These are phyloP conservation scores for Clarias pachynema DNA, from an alignment of 2,797 vertebrate genomes.

Conservation along the genomic window DNA sequence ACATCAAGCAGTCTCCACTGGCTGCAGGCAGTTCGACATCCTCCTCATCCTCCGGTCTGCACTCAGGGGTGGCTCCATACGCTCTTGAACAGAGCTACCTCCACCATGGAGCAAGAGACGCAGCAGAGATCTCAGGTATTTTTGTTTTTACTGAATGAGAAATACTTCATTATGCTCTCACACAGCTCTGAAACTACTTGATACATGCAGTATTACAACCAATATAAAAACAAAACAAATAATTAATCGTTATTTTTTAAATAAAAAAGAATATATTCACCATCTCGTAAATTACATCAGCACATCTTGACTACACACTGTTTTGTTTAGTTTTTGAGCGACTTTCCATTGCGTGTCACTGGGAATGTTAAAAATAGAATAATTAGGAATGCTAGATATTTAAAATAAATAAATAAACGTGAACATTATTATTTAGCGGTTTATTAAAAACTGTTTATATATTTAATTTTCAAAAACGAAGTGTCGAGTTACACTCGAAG, in stretches of 20 bases:
- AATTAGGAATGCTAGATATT: background rate
- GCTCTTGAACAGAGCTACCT: slow-evolving; percentile 90
- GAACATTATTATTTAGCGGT: background rate
- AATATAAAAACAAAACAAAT: too few relatives aligned
- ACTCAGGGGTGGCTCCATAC: slow-evolving; percentile 85
- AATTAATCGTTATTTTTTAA: too few relatives aligned
- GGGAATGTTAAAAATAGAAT: background rate
- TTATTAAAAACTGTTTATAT: background rate
- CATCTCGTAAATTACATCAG: background rate
- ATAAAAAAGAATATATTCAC: too few relatives aligned
- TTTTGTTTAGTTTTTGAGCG: background rate
- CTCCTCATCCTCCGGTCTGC: slow-evolving; percentile 77
- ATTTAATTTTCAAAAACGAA: background rate
- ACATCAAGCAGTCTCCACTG: slow-evolving; percentile 89
- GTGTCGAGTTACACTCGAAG: background rate
- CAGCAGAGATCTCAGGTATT: slow-evolving; percentile 87
- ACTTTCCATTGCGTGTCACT: background rate
- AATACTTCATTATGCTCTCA: background rate
- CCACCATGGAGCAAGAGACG: slow-evolving; percentile 86
- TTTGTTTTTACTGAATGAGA: background rate
- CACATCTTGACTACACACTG: background rate
- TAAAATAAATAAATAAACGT: background rate
- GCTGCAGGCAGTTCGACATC: slow-evolving; percentile 77
- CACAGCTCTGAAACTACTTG: background rate
- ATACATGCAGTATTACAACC: too few relatives aligned